Conservation (phyloP, 2,113 vertebrate species). For the Malurus cyaneus region DNA sequence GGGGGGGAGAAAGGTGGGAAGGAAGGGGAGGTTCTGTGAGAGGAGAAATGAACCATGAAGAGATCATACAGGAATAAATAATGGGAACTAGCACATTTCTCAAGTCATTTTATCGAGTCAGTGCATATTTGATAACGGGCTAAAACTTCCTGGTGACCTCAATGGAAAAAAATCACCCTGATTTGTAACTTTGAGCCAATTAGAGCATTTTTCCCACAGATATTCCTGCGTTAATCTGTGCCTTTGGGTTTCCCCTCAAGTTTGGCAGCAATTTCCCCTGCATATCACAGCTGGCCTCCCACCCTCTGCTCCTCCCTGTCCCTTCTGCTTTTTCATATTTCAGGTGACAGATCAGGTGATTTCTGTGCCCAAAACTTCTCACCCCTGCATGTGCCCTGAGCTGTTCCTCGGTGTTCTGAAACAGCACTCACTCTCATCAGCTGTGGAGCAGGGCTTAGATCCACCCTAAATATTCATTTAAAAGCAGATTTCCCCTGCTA, state of each 20-base stretch:
- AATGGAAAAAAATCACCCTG: not conserved
- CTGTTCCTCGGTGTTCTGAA: not conserved
- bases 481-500: slow-evolving; percentile 23
- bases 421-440: not conserved
- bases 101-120: not conserved
- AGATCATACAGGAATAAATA: not conserved
- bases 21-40: not conserved
- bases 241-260: not conserved
- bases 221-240: not conserved
- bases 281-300: not conserved
- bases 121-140: not conserved
- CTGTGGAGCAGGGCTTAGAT: not conserved
- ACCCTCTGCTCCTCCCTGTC: not conserved
- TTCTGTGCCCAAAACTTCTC: not conserved
- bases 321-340: not conserved
- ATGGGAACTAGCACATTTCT: not conserved
- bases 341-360: not conserved
- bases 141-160: not conserved
- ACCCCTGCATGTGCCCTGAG: too few species aligned
- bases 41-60: not conserved
- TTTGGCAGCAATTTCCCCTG: not conserved
- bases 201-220: not conserved
- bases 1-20: not conserved
- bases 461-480: not conserved
- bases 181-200: not conserved